phyloP scores from a whole-genome alignment of 1,140 invertebrate species.

The Habropoda laboriosa region DNA sequence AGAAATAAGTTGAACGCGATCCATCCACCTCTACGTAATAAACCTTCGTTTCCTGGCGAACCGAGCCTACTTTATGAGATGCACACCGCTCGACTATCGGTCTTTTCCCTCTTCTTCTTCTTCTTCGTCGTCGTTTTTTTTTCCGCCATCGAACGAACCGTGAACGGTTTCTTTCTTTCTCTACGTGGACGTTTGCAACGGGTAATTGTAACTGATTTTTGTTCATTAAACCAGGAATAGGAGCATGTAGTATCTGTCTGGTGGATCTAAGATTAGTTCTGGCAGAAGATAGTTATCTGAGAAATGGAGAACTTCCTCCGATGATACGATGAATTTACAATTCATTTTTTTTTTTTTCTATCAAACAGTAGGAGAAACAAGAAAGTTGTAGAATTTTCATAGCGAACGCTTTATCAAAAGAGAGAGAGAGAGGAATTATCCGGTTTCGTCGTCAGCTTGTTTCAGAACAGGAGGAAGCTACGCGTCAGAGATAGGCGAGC shows the following conservation, averaged over 20 bases:
- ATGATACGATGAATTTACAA: no score
- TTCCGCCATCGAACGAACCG: no score
- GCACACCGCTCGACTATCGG: background rate
- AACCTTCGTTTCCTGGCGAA: constrained; percentile 31
- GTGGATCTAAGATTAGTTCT: no score
- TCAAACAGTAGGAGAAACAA: background rate
- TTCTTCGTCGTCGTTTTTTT: no score
- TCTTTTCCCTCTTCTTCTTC: no score
- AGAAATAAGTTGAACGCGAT: constrained; percentile 42
- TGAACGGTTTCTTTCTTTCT: no score
- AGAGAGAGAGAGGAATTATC: background rate
- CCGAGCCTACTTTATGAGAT: constrained; percentile 36
- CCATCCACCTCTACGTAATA: constrained; percentile 30
- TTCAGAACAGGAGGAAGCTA: background rate
- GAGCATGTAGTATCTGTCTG: no score
- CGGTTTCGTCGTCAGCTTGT: background rate
- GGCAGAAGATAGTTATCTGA: no score
- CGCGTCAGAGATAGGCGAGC: background rate
- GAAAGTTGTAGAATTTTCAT: background rate
- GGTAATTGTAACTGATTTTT: background rate
- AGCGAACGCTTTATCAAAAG: background rate
- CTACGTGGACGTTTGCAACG: background rate
- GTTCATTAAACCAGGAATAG: no score
- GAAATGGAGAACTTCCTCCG: no score
- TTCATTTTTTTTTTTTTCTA: no score